These are phyloP conservation scores for Hipparchia sbordonii DNA, from an alignment of 2,888 invertebrate species.

Conservation along the genomic window DNA sequence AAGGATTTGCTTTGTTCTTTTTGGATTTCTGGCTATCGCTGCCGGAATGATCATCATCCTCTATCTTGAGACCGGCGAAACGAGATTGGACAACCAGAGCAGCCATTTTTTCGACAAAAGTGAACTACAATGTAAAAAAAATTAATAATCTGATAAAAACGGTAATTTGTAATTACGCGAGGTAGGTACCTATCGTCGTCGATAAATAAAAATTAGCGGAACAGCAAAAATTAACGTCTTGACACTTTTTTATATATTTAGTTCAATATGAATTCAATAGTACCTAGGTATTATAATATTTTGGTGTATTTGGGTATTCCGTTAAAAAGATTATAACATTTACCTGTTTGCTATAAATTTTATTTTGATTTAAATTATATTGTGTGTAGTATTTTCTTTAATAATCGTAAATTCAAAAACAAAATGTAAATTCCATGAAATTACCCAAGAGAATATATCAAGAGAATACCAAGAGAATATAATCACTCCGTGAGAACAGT, in stretches of 20 bases:
- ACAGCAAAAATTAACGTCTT: neutral
- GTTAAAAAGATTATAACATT: neutral
- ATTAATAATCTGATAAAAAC: neutral
- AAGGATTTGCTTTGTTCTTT: constrained; percentile 65
- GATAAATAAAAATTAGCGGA: neutral
- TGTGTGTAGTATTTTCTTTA: neutral
- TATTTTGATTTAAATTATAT: neutral
- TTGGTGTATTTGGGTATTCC: neutral
- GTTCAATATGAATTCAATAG: neutral
- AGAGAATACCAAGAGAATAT: no score
- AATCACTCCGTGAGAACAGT: no score
- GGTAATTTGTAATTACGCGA: no score
- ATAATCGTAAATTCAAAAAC: no score
- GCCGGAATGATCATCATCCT: constrained; percentile 85
- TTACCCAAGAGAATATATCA: no score
- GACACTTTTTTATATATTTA: neutral
- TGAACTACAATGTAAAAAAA: neutral
- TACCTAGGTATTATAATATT: no score
- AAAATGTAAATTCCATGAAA: no score
- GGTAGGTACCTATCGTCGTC: neutral
- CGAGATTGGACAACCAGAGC: constrained; percentile 87
- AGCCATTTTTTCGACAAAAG: constrained; percentile 74
- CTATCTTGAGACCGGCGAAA: constrained; percentile 88
- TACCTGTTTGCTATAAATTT: neutral
- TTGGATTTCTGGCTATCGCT: constrained; percentile 65